Percentiles rank a stretch among this genome's conserved stretches.
Conservation (phyloP, 2,888 invertebrate species). For the Euplagia quadripunctaria region DNA sequence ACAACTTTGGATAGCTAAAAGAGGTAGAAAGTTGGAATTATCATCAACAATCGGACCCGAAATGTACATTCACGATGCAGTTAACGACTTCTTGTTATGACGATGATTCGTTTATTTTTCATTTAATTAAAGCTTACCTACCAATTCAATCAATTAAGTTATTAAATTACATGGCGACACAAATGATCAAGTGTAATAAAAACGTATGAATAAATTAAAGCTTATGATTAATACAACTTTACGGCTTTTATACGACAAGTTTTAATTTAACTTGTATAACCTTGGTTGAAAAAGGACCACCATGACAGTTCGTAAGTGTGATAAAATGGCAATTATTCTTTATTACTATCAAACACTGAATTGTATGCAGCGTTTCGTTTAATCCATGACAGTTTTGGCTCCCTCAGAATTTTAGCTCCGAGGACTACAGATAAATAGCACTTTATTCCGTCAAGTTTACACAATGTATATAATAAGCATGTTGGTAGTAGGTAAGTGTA, state of each 20-base stretch:
- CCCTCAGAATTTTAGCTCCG: background rate
- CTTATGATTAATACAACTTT: conserved; percentile 14
- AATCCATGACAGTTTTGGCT: background rate
- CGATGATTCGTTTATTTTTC: conserved; percentile 24
- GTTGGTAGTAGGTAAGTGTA: background rate
- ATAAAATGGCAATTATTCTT: background rate
- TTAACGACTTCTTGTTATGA: conserved; percentile 7
- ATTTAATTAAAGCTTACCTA: conserved; percentile 23
- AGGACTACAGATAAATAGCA: background rate
- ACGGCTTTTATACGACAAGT: conserved; percentile 16
- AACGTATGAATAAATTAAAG: conserved; percentile 33
- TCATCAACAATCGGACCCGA: background rate
- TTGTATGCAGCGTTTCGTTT: conserved; percentile 2
- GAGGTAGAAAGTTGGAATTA: no score
- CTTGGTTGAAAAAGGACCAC: conserved; percentile 12
- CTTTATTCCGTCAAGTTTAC: background rate
- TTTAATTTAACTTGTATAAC: conserved; percentile 8
- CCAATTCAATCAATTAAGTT: conserved; percentile 45
- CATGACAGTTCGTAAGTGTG: background rate
- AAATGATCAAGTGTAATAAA: conserved; percentile 32
- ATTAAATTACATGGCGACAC: conserved; percentile 35
- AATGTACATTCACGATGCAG: background rate
- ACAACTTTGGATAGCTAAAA: no score
- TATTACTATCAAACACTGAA: background rate
- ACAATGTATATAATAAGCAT: background rate